Evolutionary conservation across 1,140 invertebrate species (phyloP), one percentile per base, ranked within the genome.

Genomic region (Drosophila sp.): DNA sequence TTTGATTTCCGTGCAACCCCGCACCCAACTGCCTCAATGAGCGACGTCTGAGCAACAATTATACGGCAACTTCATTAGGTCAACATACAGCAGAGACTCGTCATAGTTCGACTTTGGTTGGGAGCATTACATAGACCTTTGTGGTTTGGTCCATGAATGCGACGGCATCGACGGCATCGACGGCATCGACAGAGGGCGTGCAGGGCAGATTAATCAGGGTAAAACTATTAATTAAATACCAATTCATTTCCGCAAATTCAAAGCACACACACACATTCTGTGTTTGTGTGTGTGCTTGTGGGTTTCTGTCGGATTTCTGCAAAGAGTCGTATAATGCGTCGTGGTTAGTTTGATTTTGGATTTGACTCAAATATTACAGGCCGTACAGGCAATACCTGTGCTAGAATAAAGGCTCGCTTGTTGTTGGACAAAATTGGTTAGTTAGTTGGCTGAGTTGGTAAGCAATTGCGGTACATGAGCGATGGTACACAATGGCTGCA

Each of bases 221-320:
- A 91, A 91, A 91, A 91, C 90, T 91, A 91, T 91, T 91, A 91
- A 91, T 91, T 91, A 91, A 91, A 91, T 91, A 91, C 90, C 89
- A 91, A 91, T 91, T 91, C 90, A 91, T 91, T 91, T 91, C 89
- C 90, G 89, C 82, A 91, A 87, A 89, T 80, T 89, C 83, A 89
- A 89, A 89, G 83, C 82, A 72, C 78, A 50, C 72, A 43, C 66
- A 16, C 59, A 53, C 61, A 27, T 29, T 41, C 41, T 50, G 9
- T 14, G 0, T 38, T 40, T 38, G 36, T 71, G 43, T 66, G 69
- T 61, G 69, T 59, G n/a, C n/a, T 72, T 77, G 65, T 65, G 45
- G 51, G 63, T 50, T 76, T 70, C 40, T 41, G 56, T 58, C 69
- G 78, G 59, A 67, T 65, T 87, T 77, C 67, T 66, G 62, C 65